Evolutionary conservation across 2,797 vertebrate species (phyloP).

Genomic region (Notamacropus eugenii): DNA sequence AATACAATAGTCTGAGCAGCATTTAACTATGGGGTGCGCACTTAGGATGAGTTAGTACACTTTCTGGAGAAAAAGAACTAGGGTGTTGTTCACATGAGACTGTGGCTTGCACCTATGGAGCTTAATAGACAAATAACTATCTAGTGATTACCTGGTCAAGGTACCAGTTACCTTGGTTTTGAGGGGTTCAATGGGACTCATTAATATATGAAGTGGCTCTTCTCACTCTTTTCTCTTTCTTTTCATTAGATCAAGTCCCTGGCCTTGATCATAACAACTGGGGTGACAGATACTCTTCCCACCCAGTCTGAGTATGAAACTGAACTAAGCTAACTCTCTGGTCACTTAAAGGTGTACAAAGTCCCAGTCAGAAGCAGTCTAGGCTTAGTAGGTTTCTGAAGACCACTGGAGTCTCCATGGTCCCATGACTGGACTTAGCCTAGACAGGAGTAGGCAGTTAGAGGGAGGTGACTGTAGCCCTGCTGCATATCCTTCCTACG

Average conservation of each 20-base stretch:
- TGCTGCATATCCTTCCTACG: not conserved
- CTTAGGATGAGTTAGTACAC: not conserved
- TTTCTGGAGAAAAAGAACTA: too few relatives aligned
- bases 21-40: too few relatives aligned
- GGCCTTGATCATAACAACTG: not conserved
- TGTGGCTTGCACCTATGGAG: not conserved
- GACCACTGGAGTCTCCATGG: too few relatives aligned
- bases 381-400: not conserved
- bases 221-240: not conserved
- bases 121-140: not conserved
- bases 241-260: not conserved
- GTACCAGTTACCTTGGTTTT: too few relatives aligned
- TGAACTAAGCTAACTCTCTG: not conserved
- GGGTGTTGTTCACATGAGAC: too few relatives aligned
- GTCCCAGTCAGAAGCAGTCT: not conserved
- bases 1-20: not conserved
- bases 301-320: not conserved
- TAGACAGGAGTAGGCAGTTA: not conserved
- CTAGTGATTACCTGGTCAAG: too few relatives aligned
- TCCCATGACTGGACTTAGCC: not conserved
- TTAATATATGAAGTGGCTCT: not conserved
- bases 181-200: too few relatives aligned
- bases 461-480: not conserved
- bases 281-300: not conserved
- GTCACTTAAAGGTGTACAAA: not conserved